Evolutionary conservation across 2,888 invertebrate species (phyloP), one percentile per base, ranked within the genome.

Genomic region (Rotaria magnacalcarata): DNA sequence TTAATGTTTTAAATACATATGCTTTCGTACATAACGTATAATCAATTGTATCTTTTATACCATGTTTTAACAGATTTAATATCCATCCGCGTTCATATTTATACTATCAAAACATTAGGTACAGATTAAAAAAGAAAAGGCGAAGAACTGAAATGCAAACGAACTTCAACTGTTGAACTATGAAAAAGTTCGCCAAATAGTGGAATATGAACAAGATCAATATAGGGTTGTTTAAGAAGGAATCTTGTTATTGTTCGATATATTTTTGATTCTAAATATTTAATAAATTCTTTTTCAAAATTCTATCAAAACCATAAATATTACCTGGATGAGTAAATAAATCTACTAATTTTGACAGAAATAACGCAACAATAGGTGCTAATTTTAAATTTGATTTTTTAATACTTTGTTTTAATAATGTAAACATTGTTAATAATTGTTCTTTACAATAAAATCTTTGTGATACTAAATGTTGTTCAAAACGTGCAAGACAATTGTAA

Each of bases 361-460:
- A 75, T 24, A 75, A 43, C 24, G 75, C 41, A 3, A 75, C 75
- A 8, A 75, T 75, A 1, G 47, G 75, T 43, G 75, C 75, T 75
- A 75, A 75, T 75, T 75, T 75, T n/a, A 75, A 75, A 43, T 75
- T 75, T 2, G 75, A 75, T 75, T 75, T 75, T 21, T n/a, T 75
- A 21, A 75, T 47, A 43, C 75, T 24, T 24, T 75, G 41, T 47
- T 75, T 75, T 24, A 75, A 24, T 47, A 75, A 47, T 43, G 24
- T 43, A 10, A 75, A 5, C 75, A 75, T 75, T 41, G 47, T 75
- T 24, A 47, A 75, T 16, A 75, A 34, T 41, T 75, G 75, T 19
- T 75, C 75, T 47, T 75, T 75, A 75, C 75, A 75, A 75, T 75
- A 43, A 43, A 75, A 75, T 75, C 47, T 7, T 75, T 75, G 75